phyloP scores from a whole-genome alignment of 2,797 vertebrate species.

The Amazonetta brasiliensis region DNA sequence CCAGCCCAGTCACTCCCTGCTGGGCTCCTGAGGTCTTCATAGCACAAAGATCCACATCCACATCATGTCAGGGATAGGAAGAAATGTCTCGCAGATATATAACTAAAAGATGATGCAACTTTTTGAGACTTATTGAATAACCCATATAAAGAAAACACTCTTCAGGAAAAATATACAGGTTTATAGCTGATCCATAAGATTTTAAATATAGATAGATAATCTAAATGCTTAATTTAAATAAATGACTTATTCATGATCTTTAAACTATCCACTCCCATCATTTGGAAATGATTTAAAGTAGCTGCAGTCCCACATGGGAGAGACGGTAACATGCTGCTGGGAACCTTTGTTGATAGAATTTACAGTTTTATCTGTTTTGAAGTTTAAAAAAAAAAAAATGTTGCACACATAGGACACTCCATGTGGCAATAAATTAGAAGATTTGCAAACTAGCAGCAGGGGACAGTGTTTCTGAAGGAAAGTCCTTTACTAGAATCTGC shows the following conservation, averaged over 20 bases:
- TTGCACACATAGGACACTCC: constrained; percentile 48
- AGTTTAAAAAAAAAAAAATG: constrained; percentile 21
- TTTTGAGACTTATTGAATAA: constrained; percentile 46
- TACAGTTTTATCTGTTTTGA: constrained; percentile 48
- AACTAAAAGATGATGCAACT: constrained; percentile 39
- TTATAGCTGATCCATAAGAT: constrained; percentile 33
- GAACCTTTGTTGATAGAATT: constrained; percentile 50
- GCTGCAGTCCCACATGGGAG: constrained; percentile 31
- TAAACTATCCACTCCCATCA: constrained; percentile 57
- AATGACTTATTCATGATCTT: constrained; percentile 72
- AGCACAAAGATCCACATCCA: constrained; percentile 5
- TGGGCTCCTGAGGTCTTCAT: not conserved
- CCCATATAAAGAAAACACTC: constrained; percentile 18
- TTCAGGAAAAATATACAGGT: constrained; percentile 22
- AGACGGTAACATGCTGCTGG: not conserved
- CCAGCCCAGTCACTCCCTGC: constrained; percentile 6
- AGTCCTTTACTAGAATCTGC: constrained; percentile 59
- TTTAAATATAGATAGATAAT: constrained; percentile 51
- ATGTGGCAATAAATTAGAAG: constrained; percentile 72
- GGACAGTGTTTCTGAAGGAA: constrained; percentile 48
- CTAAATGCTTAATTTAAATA: constrained; percentile 77
- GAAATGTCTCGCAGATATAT: constrained; percentile 24
- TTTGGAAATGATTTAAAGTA: constrained; percentile 63
- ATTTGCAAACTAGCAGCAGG: constrained; percentile 73
- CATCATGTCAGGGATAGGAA: not conserved